Evolutionary conservation across 30 jellyfish, hydroid and myxozoan species (phyloP), one percentile per base, ranked within the genome.

Genomic region (Hydra vulgaris): DNA sequence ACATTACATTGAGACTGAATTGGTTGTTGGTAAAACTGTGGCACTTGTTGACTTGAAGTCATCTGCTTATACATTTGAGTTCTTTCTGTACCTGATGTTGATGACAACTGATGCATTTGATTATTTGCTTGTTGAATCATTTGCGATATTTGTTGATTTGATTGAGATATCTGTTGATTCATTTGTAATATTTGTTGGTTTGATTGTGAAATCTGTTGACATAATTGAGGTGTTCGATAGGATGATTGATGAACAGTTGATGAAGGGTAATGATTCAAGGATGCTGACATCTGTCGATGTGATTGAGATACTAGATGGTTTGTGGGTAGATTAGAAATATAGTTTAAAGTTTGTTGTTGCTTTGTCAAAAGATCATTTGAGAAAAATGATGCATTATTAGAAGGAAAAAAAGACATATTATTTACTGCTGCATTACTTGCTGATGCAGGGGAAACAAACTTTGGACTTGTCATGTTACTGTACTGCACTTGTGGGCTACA

Each of bases 391-490:
- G 61, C 5, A 40, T 40, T 40, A 40, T 40, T 40, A 40, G 61
- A 40, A 40, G 61, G 8, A 40, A 40, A 40, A 3, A 40, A 40
- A 40, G 61, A 12, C 61, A 40, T 5, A 40, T 5, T 12, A 40
- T 40, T 40, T 40, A 40, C n/a, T n/a, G n/a, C n/a, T n/a, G n/a
- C n/a, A n/a, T n/a, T n/a, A n/a, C n/a, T n/a, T n/a, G n/a, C n/a
- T n/a, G n/a, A n/a, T n/a, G n/a, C 71, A 21, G 83, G 83, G 7
- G 83, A 75, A 3, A 25, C 21, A 7, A 75, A 25, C 3, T 25
- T 26, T 7, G 83, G 83, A 25, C 83, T 75, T 26, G 66, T 54
- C 83, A 75, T 75, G 16, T 75, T 75, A 25, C 21, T 53, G 56
- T 75, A 53, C 23, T 1, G 21, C 70, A 75, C 83, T 17, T 25